Evolutionary conservation across 2,113 vertebrate species (phyloP).

Genomic region (Gila orcuttii): DNA sequence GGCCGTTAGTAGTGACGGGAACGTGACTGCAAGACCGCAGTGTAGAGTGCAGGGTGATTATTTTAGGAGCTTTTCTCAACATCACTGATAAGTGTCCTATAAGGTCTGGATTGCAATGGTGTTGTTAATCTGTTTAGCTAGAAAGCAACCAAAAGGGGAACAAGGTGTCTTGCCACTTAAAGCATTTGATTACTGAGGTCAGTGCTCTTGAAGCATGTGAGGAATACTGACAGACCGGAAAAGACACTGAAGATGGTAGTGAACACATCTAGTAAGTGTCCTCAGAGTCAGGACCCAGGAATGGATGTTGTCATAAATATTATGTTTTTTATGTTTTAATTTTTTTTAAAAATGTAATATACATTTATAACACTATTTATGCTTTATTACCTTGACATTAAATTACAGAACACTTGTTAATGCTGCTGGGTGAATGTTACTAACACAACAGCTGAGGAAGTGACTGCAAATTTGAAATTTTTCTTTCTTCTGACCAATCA

Average conservation of each 20-base stretch:
- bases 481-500: too few species aligned
- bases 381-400: too few species aligned
- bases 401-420: too few species aligned
- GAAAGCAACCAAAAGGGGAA: neutral
- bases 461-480: too few species aligned
- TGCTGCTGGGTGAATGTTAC: too few species aligned
- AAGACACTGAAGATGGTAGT: neutral
- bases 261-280: neutral
- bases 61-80: neutral
- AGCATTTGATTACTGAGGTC: conserved; percentile 2
- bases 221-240: neutral
- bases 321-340: too few species aligned
- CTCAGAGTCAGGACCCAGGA: neutral
- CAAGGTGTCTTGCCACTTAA: neutral
- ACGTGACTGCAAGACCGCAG: neutral
- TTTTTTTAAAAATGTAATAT: too few species aligned
- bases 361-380: too few species aligned
- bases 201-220: neutral
- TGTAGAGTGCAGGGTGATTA: neutral
- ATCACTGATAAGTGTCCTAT: neutral
- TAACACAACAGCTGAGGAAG: too few species aligned
- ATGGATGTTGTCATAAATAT: neutral
- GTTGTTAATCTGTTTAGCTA: neutral
- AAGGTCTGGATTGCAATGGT: neutral
- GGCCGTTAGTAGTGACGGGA: neutral